These are phyloP conservation scores for Dolichotis patagonum DNA, from an alignment of 2,113 vertebrate genomes.

Conservation along the genomic window DNA sequence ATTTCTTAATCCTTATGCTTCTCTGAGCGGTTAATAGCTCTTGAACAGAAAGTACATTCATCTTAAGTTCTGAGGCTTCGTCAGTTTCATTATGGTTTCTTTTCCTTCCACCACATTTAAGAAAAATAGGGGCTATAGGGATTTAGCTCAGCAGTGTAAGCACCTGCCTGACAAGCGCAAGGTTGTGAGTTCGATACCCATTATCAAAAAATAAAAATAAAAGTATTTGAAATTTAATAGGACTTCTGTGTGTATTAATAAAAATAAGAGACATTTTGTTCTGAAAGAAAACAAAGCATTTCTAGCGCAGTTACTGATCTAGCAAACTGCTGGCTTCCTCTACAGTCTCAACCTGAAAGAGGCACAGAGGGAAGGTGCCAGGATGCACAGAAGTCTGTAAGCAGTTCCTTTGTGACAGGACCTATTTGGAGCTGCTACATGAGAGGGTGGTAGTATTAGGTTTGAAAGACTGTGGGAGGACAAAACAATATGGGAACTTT, in stretches of 20 bases:
- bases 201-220: too few relatives aligned
- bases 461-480: background rate
- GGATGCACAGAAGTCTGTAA: background rate
- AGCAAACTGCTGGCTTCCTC: background rate
- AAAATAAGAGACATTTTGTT: background rate
- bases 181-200: too few relatives aligned
- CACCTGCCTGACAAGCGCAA: too few relatives aligned
- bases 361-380: background rate
- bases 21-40: background rate
- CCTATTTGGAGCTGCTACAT: background rate
- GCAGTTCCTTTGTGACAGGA: background rate
- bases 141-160: too few relatives aligned
- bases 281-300: conserved; percentile 1
- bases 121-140: too few relatives aligned
- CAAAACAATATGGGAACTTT: background rate
- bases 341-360: background rate
- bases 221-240: background rate
- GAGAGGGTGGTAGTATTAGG: background rate
- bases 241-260: background rate
- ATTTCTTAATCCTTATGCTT: conserved; percentile 17
- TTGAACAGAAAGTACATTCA: background rate
- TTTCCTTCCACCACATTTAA: background rate
- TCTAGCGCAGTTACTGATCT: background rate
- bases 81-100: background rate
- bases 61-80: background rate